Percentiles rank a stretch among this genome's conserved stretches.
Conservation (phyloP, 2,113 vertebrate species). For the Arizona elegans region DNA sequence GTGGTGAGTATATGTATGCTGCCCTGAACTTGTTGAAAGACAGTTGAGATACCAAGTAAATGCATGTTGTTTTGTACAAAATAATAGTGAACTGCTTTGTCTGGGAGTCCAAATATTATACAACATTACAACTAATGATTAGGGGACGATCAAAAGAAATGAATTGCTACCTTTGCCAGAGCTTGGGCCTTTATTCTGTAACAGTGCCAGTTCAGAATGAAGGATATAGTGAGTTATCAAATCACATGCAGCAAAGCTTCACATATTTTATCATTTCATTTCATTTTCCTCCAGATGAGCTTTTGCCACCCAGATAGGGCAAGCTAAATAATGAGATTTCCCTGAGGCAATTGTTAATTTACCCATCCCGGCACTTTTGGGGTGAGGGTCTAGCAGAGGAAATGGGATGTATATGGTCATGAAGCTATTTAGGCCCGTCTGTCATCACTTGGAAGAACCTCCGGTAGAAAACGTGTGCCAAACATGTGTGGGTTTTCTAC, state of each 20-base stretch:
- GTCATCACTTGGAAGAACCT: slow-evolving; percentile 30
- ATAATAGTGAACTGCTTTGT: neutral
- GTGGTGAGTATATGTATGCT: neutral
- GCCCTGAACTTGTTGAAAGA: neutral
- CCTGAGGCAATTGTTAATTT: slow-evolving; percentile 12
- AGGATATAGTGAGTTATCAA: neutral
- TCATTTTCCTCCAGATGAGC: neutral
- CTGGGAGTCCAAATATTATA: neutral
- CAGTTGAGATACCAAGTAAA: neutral
- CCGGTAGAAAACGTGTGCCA: slow-evolving; percentile 26
- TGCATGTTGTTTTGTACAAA: neutral
- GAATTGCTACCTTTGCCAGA: neutral
- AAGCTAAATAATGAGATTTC: neutral
- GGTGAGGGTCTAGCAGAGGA: neutral
- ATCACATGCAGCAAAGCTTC: neutral
- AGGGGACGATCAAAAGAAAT: neutral
- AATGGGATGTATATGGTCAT: neutral
- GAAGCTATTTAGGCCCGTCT: slow-evolving; percentile 18
- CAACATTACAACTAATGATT: neutral
- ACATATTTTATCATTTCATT: neutral
- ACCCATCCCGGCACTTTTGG: neutral
- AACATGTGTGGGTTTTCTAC: slow-evolving; percentile 35
- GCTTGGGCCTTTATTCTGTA: neutral
- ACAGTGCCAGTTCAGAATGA: neutral
- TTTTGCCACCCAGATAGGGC: slow-evolving; percentile 12